Base-by-base conservation (phyloP, 2,113 vertebrate genomes). In the Podarcis raffonei region DNA sequence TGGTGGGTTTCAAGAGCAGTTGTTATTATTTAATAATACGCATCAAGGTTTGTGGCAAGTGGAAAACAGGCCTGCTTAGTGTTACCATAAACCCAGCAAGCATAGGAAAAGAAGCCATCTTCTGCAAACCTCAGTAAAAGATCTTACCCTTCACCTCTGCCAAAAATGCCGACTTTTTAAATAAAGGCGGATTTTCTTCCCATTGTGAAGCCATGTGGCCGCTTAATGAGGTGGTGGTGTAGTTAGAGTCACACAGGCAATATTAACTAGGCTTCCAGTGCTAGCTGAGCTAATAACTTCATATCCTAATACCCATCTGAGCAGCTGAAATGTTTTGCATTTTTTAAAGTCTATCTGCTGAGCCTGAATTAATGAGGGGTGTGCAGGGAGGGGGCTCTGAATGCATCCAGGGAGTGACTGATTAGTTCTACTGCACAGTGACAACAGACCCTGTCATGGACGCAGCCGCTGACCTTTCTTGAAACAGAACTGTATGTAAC, bases 391-490 rank as follows among this genome's bases (percentile, higher is more conserved):
- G 48, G 25, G 83, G 83, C 66, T 85, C 89, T 90, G 75, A 75
- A 65, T 2, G 59, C 81, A 76, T 83, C 93, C 23, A 82, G 74
- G 76, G 93, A 89, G 88, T 92, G 91, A 94, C 90, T 90, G 92
- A 95, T 94, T 93, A 90, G 89, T 92, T 92, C 87, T 84, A 83
- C 88, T 86, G 92, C 91, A 18, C 4, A 62, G 91, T 79, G 84
- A 91, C 94, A 82, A 39, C 12, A 65, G 88, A 89, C 88, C 0
- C 89, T 94, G 93, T 91, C 89, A 81, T 89, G 86, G 89, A 91
- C 87, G 92, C 90, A 76, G 0, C 5, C 87, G 0, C 82, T 94
- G 95, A 96, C 95, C 96, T 96, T 97, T 96, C 90, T 89, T 90
- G 93, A 91, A 91, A 92, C 87, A 95, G 93, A 94, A 90, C 94